Evolutionary conservation across 2,113 vertebrate species (phyloP).

Genomic region (Hepsetus odoe): DNA sequence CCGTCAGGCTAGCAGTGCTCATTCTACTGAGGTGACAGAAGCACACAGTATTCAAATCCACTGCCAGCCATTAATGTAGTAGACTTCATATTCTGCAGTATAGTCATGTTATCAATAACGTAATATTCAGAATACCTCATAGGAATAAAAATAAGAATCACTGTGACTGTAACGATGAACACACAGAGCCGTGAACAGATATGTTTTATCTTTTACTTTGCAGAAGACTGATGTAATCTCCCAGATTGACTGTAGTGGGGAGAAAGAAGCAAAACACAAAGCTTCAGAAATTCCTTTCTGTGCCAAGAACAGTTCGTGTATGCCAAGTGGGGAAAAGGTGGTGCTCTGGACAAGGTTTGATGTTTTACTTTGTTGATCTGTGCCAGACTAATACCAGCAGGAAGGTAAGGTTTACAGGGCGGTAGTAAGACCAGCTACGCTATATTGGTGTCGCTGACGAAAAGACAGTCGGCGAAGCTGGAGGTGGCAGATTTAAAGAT

Average conservation of each 20-base stretch:
- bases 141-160: too few species aligned
- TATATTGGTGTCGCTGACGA: too few species aligned
- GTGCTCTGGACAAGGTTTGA: slow-evolving; percentile 90
- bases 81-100: too few species aligned
- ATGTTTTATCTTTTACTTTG: background rate
- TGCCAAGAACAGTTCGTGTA: slow-evolving; percentile 86
- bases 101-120: too few species aligned
- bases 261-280: slow-evolving; percentile 57
- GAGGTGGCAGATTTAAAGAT: too few species aligned
- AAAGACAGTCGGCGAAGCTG: too few species aligned
- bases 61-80: slow-evolving; percentile 7
- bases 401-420: too few species aligned
- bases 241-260: slow-evolving; percentile 73
- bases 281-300: slow-evolving; percentile 63
- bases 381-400: too few species aligned
- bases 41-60: slow-evolving; percentile 58
- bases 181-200: background rate
- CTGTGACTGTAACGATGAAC: too few species aligned
- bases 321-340: slow-evolving; percentile 83
- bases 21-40: slow-evolving; percentile 77
- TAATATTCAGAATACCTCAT: too few species aligned
- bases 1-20: slow-evolving; percentile 59
- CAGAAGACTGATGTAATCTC: slow-evolving; percentile 18
- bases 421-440: too few species aligned
- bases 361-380: background rate